phyloP scores from a whole-genome alignment of 2,797 vertebrate genomes.

The Thunnus albacares region DNA sequence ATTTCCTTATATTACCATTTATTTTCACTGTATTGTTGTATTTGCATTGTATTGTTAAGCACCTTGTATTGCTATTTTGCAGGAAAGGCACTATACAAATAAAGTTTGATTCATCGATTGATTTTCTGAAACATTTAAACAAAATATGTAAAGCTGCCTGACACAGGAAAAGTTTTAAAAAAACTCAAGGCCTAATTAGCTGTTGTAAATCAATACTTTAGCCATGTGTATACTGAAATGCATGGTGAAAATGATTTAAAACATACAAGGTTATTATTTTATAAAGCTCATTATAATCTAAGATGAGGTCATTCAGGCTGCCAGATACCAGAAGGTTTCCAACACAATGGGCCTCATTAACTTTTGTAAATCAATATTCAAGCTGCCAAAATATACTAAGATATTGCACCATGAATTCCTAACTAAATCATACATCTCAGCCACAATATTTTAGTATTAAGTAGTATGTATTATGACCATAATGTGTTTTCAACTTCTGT shows the following conservation, averaged over 20 bases:
- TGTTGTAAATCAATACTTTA: slow-evolving; percentile 38
- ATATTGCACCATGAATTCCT: slow-evolving; percentile 17
- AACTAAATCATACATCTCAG: slow-evolving; percentile 28
- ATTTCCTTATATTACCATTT: too few species aligned
- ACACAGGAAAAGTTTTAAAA: slow-evolving; percentile 2
- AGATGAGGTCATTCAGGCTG: slow-evolving; percentile 41
- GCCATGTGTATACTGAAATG: slow-evolving; percentile 27
- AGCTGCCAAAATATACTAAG: slow-evolving; percentile 21
- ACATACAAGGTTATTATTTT: slow-evolving; percentile 23
- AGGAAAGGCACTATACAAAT: too few species aligned
- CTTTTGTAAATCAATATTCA: slow-evolving; percentile 54
- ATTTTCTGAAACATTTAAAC: neutral
- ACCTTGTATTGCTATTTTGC: too few species aligned
- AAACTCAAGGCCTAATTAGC: slow-evolving; percentile 40
- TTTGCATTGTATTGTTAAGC: too few species aligned
- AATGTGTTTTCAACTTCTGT: neutral
- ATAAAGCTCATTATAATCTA: slow-evolving; percentile 45
- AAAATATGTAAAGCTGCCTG: slow-evolving; percentile 13
- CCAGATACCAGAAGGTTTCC: slow-evolving; percentile 33
- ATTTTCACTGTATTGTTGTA: too few species aligned
- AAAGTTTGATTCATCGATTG: too few species aligned
- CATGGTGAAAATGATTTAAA: slow-evolving; percentile 11
- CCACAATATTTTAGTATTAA: neutral
- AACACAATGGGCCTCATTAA: slow-evolving; percentile 54
- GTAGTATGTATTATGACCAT: neutral